phyloP scores from a whole-genome alignment of 2,888 invertebrate species.

The Hanleya hanleyi region DNA sequence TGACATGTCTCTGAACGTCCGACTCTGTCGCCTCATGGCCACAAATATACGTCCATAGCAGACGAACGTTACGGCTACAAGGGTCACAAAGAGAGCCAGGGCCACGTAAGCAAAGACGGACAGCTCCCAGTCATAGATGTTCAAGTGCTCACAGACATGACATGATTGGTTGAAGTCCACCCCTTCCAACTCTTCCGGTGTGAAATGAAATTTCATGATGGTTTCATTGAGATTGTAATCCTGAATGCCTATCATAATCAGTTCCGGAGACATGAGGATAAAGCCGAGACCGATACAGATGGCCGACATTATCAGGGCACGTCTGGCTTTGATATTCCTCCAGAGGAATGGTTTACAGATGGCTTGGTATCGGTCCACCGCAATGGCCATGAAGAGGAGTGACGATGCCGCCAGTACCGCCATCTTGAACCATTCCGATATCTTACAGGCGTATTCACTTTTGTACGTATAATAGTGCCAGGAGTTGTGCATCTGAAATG shows the following conservation, averaged over 20 bases:
- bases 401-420: slow-evolving; percentile 33
- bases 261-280: slow-evolving; percentile 16
- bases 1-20: neutral
- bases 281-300: slow-evolving; percentile 28
- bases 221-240: slow-evolving; percentile 23
- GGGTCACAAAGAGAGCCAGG: neutral
- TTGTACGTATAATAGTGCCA: slow-evolving; percentile 39
- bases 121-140: neutral
- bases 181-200: neutral
- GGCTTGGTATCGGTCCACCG: slow-evolving; percentile 44
- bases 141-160: neutral
- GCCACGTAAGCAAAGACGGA: neutral
- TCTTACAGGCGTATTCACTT: slow-evolving; percentile 37
- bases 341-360: slow-evolving; percentile 42
- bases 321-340: slow-evolving; percentile 26
- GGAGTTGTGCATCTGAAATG: slow-evolving; percentile 43
- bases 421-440: slow-evolving; percentile 45
- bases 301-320: slow-evolving; percentile 15
- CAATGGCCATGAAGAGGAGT: slow-evolving; percentile 33
- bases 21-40: neutral
- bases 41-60: neutral
- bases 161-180: neutral
- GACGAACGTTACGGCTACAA: neutral
- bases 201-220: slow-evolving; percentile 24
- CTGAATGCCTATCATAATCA: neutral